Evolutionary conservation across 2,888 invertebrate genomes (phyloP), one percentile per base, ranked within the genome.

Genomic region (Drosophila barbarae): DNA sequence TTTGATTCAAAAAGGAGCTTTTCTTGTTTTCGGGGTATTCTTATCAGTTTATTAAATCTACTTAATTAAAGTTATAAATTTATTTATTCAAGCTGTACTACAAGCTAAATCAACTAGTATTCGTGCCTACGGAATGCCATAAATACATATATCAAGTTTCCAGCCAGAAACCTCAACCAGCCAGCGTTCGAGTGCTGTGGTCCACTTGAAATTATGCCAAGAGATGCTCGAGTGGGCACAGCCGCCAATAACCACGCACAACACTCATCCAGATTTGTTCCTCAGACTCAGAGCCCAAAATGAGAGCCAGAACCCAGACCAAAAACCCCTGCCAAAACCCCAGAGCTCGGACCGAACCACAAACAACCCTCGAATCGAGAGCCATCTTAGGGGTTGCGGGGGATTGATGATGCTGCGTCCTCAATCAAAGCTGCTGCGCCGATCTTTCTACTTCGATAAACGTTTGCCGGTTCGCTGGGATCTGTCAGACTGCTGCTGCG

Each of bases 201-300:
- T 81, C 84, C 81, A 84, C 81, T 81, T 81, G 71, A 81, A 84
- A 81, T 81, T 84, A 81, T 82, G 84, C 80, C 75, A 70, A 79
- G 77, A 78, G 82, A 77, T 68, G 78, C 81, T 79, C 78, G 79
- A 79, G 79, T 84, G 79, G 69, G 76, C 84, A 75, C 79, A 84
- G 79, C 84, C 84, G 81, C 77, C 81, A 74, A 76, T 72, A 76
- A 72, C 84, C 81, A 81, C 76, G 78, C 78, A 75, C 70, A 74
- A 73, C 75, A 78, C 84, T 82, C 82, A 69, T 63, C 71, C 68
- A 46, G 73, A 65, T 67, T 57, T 57, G 30, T 35, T 26, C 56
- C 36, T 57, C 42, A 15, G 13, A 10, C 12, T 15, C 30, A 28
- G 28, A 47, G 10, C 7, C 21, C 6, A 1, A 12, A 12, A 6